phyloP scores from a whole-genome alignment of 2,888 invertebrate genomes.

The Leucoptera coffeella region DNA sequence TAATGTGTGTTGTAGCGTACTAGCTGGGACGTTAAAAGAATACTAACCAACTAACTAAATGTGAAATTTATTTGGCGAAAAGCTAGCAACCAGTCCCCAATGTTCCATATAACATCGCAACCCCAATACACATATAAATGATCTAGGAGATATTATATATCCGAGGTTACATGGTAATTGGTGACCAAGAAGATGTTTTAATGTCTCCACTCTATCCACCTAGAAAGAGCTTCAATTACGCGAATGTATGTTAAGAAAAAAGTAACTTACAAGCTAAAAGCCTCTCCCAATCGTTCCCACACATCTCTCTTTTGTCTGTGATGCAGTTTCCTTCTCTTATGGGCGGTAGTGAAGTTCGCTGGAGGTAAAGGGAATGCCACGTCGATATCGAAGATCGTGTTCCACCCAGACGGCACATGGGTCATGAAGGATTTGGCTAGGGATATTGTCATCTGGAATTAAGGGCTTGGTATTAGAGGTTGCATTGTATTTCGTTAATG shows the following conservation, averaged over 20 bases:
- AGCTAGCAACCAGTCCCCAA: no score
- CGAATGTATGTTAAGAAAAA: not conserved
- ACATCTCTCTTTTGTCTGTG: conserved; percentile 48
- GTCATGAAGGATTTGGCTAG: conserved; percentile 51
- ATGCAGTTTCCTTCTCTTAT: conserved; percentile 22
- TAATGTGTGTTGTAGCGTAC: no score
- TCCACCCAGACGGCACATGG: conserved; percentile 52
- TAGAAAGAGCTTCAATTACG: no score
- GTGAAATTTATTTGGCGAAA: no score
- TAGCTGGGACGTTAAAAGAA: no score
- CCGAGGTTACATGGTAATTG: no score
- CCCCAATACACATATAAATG: no score
- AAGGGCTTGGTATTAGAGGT: not conserved
- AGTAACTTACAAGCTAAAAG: conserved; percentile 31
- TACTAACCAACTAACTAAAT: no score
- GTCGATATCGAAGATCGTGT: conserved; percentile 53
- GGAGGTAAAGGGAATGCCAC: conserved; percentile 47
- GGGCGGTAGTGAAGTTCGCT: conserved; percentile 20
- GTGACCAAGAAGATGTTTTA: no score
- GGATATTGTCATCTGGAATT: conserved; percentile 48
- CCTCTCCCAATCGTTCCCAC: conserved; percentile 33
- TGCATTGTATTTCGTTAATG: not conserved
- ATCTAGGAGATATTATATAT: no score
- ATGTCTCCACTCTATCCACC: no score
- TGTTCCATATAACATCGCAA: no score